Evolutionary conservation across 2,797 vertebrate genomes (phyloP).

Genomic region (Meriones psammophilus): DNA sequence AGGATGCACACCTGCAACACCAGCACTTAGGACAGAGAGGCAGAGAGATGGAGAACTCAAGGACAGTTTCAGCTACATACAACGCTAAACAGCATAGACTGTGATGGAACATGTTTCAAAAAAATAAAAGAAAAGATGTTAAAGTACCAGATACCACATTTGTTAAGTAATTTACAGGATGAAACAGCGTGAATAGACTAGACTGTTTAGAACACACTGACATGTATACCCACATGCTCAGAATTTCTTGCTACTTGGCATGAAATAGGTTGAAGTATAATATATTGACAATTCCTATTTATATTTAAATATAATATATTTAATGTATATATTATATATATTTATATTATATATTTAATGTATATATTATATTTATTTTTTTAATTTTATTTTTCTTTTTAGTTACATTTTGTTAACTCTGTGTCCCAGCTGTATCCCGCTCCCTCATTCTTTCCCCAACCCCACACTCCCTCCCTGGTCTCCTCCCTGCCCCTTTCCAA

Average conservation of each 20-base stretch:
- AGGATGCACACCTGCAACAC: no score
- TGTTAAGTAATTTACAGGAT: background rate
- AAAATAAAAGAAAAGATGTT: background rate
- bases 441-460: no score
- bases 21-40: background rate
- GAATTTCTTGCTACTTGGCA: constrained; percentile 11
- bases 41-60: background rate
- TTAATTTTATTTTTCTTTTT: no score
- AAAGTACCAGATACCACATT: background rate
- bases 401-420: no score
- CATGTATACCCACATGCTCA: background rate
- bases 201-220: background rate
- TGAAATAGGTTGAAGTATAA: constrained; percentile 11
- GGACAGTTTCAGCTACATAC: background rate
- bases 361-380: background rate
- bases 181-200: background rate
- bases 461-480: no score
- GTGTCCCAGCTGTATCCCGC: no score
- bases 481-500: no score
- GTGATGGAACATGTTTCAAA: background rate
- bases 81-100: background rate
- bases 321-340: background rate
- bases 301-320: background rate
- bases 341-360: no score
- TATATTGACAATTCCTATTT: background rate